Percentiles rank a stretch among this genome's conserved stretches.
Evolutionary conservation across 2,888 invertebrate species (phyloP).

Genomic region (Dynastes maya): DNA sequence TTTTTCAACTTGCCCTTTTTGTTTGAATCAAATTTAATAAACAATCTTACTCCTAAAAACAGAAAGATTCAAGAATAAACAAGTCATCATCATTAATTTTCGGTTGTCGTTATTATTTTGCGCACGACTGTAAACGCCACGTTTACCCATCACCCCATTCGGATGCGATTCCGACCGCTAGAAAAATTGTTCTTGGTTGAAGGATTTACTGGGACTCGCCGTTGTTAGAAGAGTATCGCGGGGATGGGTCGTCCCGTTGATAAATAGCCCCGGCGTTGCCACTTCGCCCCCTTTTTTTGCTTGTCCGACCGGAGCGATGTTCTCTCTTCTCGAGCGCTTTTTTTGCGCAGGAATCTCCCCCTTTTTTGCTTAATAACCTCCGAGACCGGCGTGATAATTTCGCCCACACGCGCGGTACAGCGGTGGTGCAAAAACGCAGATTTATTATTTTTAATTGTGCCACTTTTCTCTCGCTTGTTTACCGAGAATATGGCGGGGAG

Average conservation of each 20-base stretch:
- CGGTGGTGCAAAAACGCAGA: slow-evolving; percentile 31
- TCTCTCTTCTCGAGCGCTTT: slow-evolving; percentile 37
- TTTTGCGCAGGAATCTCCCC: slow-evolving; percentile 33
- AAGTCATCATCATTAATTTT: no score
- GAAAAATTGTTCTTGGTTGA: slow-evolving; percentile 64
- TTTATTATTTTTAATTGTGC: slow-evolving; percentile 48
- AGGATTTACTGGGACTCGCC: slow-evolving; percentile 60
- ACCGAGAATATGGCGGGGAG: slow-evolving; percentile 17
- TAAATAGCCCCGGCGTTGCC: slow-evolving; percentile 43
- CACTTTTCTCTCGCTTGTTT: slow-evolving; percentile 43
- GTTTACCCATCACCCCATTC: slow-evolving; percentile 55
- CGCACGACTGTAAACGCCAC: slow-evolving; percentile 1
- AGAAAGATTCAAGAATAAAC: no score
- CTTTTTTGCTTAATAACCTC: slow-evolving; percentile 36
- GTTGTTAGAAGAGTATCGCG: slow-evolving; percentile 32
- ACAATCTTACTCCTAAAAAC: no score
- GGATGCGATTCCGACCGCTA: slow-evolving; percentile 63
- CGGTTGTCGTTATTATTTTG: background rate
- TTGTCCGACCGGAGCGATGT: slow-evolving; percentile 38
- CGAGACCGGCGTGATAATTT: slow-evolving; percentile 41
- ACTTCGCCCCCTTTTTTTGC: slow-evolving; percentile 27
- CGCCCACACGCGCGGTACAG: slow-evolving; percentile 23
- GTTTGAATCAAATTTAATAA: no score
- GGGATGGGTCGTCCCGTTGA: slow-evolving; percentile 34
- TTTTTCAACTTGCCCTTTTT: no score